Evolutionary conservation across 2,888 invertebrate genomes (phyloP), one percentile per base, ranked within the genome.

Genomic region (Cheilosia scutellata): DNA sequence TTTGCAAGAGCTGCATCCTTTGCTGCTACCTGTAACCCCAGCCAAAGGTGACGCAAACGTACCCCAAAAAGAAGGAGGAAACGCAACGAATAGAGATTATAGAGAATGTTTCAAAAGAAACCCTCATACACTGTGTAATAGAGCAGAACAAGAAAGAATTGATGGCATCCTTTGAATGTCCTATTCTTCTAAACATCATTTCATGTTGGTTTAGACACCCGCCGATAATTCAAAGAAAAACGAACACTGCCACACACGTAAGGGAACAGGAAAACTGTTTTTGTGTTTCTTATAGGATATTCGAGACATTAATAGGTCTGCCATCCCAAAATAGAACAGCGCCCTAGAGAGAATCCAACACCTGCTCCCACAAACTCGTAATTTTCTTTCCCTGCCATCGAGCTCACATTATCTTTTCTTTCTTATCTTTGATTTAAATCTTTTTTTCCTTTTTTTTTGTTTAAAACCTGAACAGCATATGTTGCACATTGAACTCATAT

Each of bases 111-210:
- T 53, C 47, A 42, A 68, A 60, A 29, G 20, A 31, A 66, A 9
- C 71, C 71, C 71, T 75, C 68, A 20, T 20, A 20, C 20, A 63
- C 27, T 65, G 66, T 72, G 63, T 75, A 79, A 76, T 80, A 53
- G 75, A 80, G 80, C 57, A 53, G 66, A 86, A 51, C 51, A 51
- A 25, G 51, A 51, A 9, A 27, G 68, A 80, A 68, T 49, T 82
- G 72, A 86, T 86, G 86, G 82, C 63, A 82, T 86, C 86, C 86
- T 86, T 82, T 68, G 82, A 86, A 82, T 74, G 51, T 68, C 72
- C 86, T 82, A 68, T 77, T 84, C 70, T 68, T 72, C 65, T 65
- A 20, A 47, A 68, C 60, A 68, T 44, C 33, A 66, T 53, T 62
- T 62, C 42, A 68, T 72, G 63, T 68, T 65, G 68, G 20, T 60